Conservation (phyloP, 2,888 invertebrate species). For the Cheilosia vulpina region DNA sequence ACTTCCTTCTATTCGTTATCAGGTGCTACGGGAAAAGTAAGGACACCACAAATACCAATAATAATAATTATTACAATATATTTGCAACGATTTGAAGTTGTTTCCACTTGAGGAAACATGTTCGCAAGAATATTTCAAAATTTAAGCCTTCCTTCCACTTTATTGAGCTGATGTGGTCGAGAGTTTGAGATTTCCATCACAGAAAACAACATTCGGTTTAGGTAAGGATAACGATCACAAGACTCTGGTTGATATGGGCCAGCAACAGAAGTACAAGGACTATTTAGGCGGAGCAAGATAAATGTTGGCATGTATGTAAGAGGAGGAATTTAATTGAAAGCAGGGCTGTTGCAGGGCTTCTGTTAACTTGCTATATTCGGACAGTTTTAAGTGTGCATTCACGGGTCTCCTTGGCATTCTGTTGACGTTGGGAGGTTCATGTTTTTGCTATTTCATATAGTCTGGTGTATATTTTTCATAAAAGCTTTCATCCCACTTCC, state of each 20-base stretch:
- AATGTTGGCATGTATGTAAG: too few relatives aligned
- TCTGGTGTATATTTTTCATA: too few relatives aligned
- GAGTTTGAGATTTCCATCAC: neutral
- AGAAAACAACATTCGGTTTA: neutral
- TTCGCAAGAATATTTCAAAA: slow-evolving; percentile 14
- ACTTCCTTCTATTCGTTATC: neutral
- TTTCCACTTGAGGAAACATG: slow-evolving; percentile 29
- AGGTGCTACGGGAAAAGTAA: neutral
- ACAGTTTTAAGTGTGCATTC: too few relatives aligned
- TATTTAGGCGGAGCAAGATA: too few relatives aligned
- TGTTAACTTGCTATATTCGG: too few relatives aligned
- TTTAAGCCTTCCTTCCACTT: slow-evolving; percentile 5
- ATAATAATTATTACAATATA: slow-evolving; percentile 31
- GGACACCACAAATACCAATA: neutral
- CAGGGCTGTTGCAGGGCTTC: too few relatives aligned
- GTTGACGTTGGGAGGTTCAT: too few relatives aligned
- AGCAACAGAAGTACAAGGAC: neutral
- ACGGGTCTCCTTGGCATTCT: too few relatives aligned
- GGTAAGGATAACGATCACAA: neutral
- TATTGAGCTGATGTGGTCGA: slow-evolving; percentile 12
- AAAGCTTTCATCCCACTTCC: too few relatives aligned
- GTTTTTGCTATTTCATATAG: too few relatives aligned
- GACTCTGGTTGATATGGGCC: neutral
- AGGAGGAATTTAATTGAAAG: too few relatives aligned
- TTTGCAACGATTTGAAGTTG: slow-evolving; percentile 17